These are phyloP conservation scores for Lithophane socia DNA, from an alignment of 2,888 invertebrate species.

Conservation along the genomic window DNA sequence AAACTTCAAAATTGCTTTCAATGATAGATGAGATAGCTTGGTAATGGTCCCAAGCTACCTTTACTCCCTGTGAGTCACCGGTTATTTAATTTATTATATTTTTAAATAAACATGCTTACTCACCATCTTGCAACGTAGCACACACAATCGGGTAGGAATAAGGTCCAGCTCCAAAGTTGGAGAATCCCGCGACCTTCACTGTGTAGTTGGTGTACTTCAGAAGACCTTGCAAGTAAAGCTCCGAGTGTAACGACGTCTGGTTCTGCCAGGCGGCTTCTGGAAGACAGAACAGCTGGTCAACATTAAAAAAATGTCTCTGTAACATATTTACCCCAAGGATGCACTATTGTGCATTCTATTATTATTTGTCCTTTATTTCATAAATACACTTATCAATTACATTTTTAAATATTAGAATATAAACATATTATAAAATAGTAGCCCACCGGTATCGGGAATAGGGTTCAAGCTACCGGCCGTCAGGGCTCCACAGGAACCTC, in stretches of 20 bases:
- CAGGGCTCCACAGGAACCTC: too few species aligned
- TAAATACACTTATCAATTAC: too few species aligned
- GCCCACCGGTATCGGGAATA: too few species aligned
- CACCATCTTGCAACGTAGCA: constrained; percentile 96
- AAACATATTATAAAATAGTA: too few species aligned
- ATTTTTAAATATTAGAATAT: too few species aligned
- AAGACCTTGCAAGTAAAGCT: constrained; percentile 94
- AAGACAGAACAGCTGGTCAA: not conserved
- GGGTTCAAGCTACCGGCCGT: too few species aligned
- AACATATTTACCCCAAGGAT: not conserved
- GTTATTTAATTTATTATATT: not conserved
- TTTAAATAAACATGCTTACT: constrained; percentile 61
- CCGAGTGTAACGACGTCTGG: constrained; percentile 92
- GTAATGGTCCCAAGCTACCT: not conserved
- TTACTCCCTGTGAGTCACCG: not conserved
- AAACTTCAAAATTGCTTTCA: not conserved
- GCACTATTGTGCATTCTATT: too few species aligned
- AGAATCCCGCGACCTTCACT: constrained; percentile 95
- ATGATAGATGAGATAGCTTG: not conserved
- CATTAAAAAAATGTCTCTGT: not conserved
- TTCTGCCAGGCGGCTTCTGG: constrained; percentile 86
- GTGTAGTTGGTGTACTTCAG: constrained; percentile 97
- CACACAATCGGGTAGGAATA: constrained; percentile 94
- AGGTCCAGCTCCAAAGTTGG: constrained; percentile 95
- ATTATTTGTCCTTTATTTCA: too few species aligned